phyloP scores from a whole-genome alignment of 2,888 invertebrate species.

The Apamea monoglypha region DNA sequence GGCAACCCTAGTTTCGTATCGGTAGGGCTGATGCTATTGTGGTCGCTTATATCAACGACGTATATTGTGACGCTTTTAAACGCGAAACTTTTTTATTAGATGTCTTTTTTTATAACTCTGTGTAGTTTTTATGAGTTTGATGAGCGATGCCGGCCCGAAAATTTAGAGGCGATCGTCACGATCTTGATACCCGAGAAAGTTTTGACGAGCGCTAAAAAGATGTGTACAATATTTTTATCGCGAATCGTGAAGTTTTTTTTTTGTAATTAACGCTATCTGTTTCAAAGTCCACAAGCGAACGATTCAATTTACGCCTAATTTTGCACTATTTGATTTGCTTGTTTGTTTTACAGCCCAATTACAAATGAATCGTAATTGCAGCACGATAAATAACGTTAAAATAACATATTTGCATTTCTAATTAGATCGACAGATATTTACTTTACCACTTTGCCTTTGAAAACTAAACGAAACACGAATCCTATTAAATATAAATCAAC shows the following conservation, averaged over 20 bases:
- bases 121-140: slow-evolving; percentile 61
- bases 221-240: slow-evolving; percentile 46
- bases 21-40: slow-evolving; percentile 63
- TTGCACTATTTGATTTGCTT: neutral
- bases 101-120: slow-evolving; percentile 58
- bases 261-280: slow-evolving; percentile 19
- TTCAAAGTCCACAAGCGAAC: too few relatives aligned
- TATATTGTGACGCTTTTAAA: slow-evolving; percentile 56
- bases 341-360: neutral
- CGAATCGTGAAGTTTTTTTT: slow-evolving; percentile 19
- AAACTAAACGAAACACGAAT: slow-evolving; percentile 32
- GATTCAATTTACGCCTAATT: neutral
- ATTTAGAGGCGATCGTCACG: slow-evolving; percentile 52
- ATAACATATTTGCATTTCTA: slow-evolving; percentile 22
- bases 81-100: slow-evolving; percentile 59
- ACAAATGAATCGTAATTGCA: neutral
- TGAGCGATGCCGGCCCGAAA: slow-evolving; percentile 41
- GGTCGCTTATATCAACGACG: slow-evolving; percentile 59
- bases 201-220: slow-evolving; percentile 53
- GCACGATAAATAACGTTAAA: neutral
- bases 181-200: slow-evolving; percentile 58
- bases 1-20: slow-evolving; percentile 72
- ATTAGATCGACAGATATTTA: slow-evolving; percentile 16
- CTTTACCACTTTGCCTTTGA: slow-evolving; percentile 24
- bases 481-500: slow-evolving; percentile 50